Conservation (phyloP, 2,113 vertebrate genomes). For the Seriola rivoliana region DNA sequence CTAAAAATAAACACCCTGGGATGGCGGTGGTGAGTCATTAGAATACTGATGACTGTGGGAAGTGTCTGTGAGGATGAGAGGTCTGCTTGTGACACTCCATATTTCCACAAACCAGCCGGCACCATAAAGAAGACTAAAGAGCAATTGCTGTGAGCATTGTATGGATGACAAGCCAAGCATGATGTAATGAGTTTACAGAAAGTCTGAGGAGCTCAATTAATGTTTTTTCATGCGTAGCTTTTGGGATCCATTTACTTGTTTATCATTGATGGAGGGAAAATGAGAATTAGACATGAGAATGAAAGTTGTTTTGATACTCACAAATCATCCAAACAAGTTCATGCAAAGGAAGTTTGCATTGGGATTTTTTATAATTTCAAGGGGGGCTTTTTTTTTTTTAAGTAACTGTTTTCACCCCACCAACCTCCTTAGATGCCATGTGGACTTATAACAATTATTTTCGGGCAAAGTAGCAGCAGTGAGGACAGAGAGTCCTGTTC, state of each 20-base stretch:
- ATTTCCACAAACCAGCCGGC: slow-evolving; percentile 70
- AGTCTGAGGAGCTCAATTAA: slow-evolving; percentile 76
- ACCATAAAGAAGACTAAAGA: slow-evolving; percentile 66
- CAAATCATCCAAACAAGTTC: slow-evolving; percentile 41
- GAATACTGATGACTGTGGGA: slow-evolving; percentile 83
- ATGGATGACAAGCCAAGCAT: slow-evolving; percentile 76
- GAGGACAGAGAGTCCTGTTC: slow-evolving; percentile 38
- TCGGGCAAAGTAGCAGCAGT: slow-evolving; percentile 71
- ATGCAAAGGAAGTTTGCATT: slow-evolving; percentile 25
- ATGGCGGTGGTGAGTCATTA: slow-evolving; percentile 82
- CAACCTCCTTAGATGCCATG: slow-evolving; percentile 2
- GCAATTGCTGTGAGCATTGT: slow-evolving; percentile 60
- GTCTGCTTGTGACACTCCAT: slow-evolving; percentile 72
- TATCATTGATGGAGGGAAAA: slow-evolving; percentile 68
- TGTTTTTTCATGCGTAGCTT: slow-evolving; percentile 69
- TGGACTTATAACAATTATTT: slow-evolving; percentile 55
- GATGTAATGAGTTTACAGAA: slow-evolving; percentile 74
- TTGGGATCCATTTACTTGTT: slow-evolving; percentile 72
- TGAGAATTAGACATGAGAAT: slow-evolving; percentile 62
- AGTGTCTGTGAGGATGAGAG: slow-evolving; percentile 74
- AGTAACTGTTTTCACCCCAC: background rate
- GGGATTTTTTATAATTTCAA: slow-evolving; percentile 22
- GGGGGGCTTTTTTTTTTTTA: background rate
- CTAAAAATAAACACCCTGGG: slow-evolving; percentile 85
- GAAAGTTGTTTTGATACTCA: slow-evolving; percentile 42